Evolutionary conservation across 2,888 invertebrate species (phyloP), one percentile per base, ranked within the genome.

Genomic region (Athalia circularis): DNA sequence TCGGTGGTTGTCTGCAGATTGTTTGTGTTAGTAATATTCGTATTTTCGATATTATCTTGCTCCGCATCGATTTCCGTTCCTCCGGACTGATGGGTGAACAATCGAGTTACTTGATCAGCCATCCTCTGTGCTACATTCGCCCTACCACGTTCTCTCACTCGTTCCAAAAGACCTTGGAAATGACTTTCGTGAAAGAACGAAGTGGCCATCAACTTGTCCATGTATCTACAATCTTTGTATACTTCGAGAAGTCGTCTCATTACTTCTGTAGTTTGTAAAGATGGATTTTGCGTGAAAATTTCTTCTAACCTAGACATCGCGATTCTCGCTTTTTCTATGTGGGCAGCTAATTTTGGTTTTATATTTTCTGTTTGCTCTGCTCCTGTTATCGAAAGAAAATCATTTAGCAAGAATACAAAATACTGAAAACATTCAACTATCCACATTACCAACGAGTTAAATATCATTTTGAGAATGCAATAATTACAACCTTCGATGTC

Each of bases 201-300:
- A 0, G 97, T 97, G 70, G 95, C 95, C 93, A 97, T 94, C 78
- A 96, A 91, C 83, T 95, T 95, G 90, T 97, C 97, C 89, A 97
- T 92, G 87, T 95, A 96, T 83, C 96, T 94, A 86, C 96, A 97
- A 88, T 96, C 96, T 88, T 96, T 96, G 88, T 97, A 97, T 64
- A 97, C 94, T 86, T 94, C 94, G 79, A 97, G 91, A 65, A 97
- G 91, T 90, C 96, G 95, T 83, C 95, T 93, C 94, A 97, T 95
- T 47, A 96, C 94, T 89, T 94, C 94, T 79, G 95, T 94, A 83
- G 94, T 96, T 89, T 96, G 96, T 62, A 95, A 91, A 45, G 94
- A 93, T 6, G 95, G 95, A 87, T 96, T 94, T 81, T 95, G 94
- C 47, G 94, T 94, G 88, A 96, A 96, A 84, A 96, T 95, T 87